Evolutionary conservation across 2,797 vertebrate genomes (phyloP), one percentile per base, ranked within the genome.

Genomic region (Pipistrellus nathusii): DNA sequence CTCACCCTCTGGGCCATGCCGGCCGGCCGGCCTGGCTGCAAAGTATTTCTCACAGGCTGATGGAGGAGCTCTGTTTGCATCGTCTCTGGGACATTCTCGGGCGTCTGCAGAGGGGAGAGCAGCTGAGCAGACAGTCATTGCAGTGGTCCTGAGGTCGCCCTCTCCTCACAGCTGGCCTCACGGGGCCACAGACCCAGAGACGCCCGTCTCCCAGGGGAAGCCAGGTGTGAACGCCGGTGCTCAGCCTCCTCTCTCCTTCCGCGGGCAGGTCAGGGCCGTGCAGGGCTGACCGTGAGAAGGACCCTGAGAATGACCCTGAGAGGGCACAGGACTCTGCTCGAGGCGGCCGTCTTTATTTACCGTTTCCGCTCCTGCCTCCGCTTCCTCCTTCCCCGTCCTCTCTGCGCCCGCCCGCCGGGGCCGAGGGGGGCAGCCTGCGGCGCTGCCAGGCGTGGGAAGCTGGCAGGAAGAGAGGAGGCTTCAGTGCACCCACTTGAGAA

Each of bases 41-140:
- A 5, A 57, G 55, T 25, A 5, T 59, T 11, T 25, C 25, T 27
- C 57, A 13, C 88, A 32, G 77, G 95, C 81, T 68, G 96, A 96
- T 62, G 96, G 92, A 2, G 78, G 81, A 20, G 0, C 25, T 94
- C 72, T 93, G 77, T 57, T 11, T 91, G 93, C 85, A 73, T 97
- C 97, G 96, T 96, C 35, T 35, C 94, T 86, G 96, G 96, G 96
- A 46, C 71, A 27, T 86, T 90, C 95, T 96, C 71, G 23, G 80
- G 96, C 95, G 77, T 89, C 97, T 94, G 95, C 94, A 91, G 97
- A 32, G 9, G 92, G 71, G 51, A 78, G 41, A 62, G 88, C 94
- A 96, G 95, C 96, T 97, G 96, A 97, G 95, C 95, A 85, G 91
- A 98, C 97, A 97, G 97, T 97, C 94, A 97, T 97, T 98, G 97